These are phyloP conservation scores for Ochotona curzoniae DNA, from an alignment of 2,113 vertebrate genomes.

Conservation along the genomic window DNA sequence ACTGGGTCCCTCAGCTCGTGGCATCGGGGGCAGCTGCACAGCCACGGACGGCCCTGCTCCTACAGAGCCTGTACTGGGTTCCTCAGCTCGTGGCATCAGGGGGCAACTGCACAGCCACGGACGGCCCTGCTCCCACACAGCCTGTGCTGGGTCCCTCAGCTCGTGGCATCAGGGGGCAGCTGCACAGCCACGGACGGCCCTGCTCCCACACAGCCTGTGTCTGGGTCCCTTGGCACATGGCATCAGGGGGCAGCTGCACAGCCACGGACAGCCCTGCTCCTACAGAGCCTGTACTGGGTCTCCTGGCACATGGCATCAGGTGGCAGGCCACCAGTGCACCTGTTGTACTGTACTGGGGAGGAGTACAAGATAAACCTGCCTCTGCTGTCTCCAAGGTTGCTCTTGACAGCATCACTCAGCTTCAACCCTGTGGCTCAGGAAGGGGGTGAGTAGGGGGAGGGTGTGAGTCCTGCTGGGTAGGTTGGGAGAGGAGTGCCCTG, in stretches of 20 bases:
- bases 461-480: neutral
- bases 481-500: no score
- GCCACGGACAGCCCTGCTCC: rapidly evolving
- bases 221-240: no score
- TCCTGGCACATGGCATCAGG: rapidly evolving
- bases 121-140: rapidly evolving
- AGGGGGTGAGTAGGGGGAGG: neutral
- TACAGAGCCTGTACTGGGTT: no score
- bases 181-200: no score
- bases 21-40: neutral
- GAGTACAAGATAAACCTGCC: neutral
- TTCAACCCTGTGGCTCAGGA: neutral
- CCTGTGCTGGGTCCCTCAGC: neutral
- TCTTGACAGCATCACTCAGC: neutral
- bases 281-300: neutral
- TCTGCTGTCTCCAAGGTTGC: neutral
- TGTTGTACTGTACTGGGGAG: neutral
- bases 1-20: neutral
- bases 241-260: no score
- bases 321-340: neutral
- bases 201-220: no score
- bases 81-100: no score
- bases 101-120: no score
- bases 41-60: no score
- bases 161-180: rapidly evolving